Percentiles rank a stretch among this genome's conserved stretches.
Evolutionary conservation across 1,140 invertebrate genomes (phyloP).

Genomic region (Nephila pilipes): DNA sequence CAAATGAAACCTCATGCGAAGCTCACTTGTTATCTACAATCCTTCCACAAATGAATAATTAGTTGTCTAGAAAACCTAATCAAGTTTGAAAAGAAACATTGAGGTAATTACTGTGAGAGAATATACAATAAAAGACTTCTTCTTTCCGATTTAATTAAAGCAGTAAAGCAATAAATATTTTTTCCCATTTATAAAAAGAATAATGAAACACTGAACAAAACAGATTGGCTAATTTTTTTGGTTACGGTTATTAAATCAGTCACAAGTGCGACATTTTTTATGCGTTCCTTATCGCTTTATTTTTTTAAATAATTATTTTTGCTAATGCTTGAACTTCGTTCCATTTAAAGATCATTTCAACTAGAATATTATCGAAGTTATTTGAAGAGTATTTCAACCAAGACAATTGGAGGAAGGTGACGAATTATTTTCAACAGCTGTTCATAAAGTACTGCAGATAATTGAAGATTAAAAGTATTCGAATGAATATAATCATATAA

Average conservation of each 20-base stretch:
- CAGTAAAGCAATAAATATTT: conserved; percentile 26
- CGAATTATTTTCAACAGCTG: too few species aligned
- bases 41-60: not conserved
- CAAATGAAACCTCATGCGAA: too few species aligned
- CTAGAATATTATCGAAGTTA: too few species aligned
- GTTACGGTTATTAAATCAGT: conserved; percentile 36
- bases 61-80: not conserved
- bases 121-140: not conserved
- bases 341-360: too few species aligned
- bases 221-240: not conserved
- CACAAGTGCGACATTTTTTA: conserved; percentile 6
- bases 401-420: too few species aligned
- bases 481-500: too few species aligned
- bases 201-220: conserved; percentile 3
- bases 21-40: not conserved
- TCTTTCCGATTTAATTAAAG: conserved; percentile 53
- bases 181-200: not conserved
- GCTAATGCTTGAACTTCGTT: too few species aligned
- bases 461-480: too few species aligned
- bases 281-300: too few species aligned
- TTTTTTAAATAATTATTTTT: not conserved
- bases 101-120: conserved; percentile 16
- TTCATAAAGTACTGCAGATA: too few species aligned
- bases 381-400: too few species aligned
- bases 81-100: not conserved